Percentiles rank a stretch among this genome's conserved stretches.
Conservation (phyloP, 2,888 invertebrate genomes). For the Dryadula phaetusa region DNA sequence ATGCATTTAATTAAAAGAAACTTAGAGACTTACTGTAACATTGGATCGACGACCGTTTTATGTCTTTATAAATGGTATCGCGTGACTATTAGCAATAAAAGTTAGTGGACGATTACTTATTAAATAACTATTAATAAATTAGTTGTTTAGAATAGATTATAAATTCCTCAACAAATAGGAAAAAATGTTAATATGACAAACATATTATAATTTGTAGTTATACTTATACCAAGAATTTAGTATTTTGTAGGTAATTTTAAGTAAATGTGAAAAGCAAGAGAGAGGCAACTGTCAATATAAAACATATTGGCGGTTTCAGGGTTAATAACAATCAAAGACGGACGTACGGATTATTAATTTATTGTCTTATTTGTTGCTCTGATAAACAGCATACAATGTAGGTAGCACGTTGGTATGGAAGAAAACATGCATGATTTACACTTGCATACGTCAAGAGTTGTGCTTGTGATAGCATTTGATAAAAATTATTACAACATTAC, state of each 20-base stretch:
- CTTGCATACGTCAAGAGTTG: constrained; percentile 27
- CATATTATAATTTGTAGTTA: background rate
- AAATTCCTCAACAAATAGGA: background rate
- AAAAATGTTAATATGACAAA: background rate
- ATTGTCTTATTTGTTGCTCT: constrained; percentile 45
- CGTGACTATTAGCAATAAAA: background rate
- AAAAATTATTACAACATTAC: constrained; percentile 28
- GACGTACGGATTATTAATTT: constrained; percentile 37
- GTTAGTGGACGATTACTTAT: background rate
- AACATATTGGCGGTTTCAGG: constrained; percentile 25
- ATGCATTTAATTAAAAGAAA: background rate
- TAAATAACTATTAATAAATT: constrained; percentile 3
- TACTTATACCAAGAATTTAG: background rate
- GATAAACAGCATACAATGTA: constrained; percentile 41
- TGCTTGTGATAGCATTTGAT: constrained; percentile 20
- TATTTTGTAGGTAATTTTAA: background rate
- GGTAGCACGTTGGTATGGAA: constrained; percentile 21
- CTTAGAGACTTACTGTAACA: background rate
- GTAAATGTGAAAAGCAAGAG: background rate
- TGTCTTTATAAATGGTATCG: constrained; percentile 3
- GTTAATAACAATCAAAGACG: constrained; percentile 26
- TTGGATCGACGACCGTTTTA: constrained; percentile 11
- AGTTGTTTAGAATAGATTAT: constrained; percentile 9
- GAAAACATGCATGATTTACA: constrained; percentile 36
- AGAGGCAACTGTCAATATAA: constrained; percentile 15